Conservation (phyloP, 2,888 invertebrate species). For the Lithophane leautieri region DNA sequence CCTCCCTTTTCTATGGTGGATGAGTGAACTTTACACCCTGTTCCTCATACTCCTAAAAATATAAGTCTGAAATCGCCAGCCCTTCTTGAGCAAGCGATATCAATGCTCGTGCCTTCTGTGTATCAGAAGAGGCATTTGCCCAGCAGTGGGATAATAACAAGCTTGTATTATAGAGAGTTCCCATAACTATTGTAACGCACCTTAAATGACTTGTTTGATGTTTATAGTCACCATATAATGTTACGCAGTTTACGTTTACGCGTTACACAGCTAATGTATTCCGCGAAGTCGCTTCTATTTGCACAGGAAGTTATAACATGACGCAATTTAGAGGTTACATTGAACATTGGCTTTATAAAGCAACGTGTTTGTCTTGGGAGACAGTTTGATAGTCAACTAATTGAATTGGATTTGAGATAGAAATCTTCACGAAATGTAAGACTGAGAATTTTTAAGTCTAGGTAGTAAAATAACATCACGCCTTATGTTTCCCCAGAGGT, state of each 20-base stretch:
- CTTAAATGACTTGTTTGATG: constrained; percentile 21
- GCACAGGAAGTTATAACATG: constrained; percentile 45
- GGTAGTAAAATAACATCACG: too few relatives aligned
- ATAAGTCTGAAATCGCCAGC: not conserved
- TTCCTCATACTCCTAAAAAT: too few relatives aligned
- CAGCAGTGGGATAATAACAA: too few relatives aligned
- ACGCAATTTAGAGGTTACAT: constrained; percentile 55
- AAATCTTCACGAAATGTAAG: not conserved
- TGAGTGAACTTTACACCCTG: too few relatives aligned
- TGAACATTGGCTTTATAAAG: constrained; percentile 41
- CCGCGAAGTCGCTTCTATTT: constrained; percentile 38
- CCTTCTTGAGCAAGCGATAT: not conserved
- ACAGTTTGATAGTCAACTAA: constrained; percentile 34
- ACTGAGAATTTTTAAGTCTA: not conserved
- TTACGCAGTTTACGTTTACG: constrained; percentile 8
- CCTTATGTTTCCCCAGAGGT: too few relatives aligned
- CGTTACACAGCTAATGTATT: constrained; percentile 49
- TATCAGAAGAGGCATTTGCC: too few relatives aligned
- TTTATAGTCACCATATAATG: constrained; percentile 24
- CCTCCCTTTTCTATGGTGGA: too few relatives aligned
- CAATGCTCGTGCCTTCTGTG: not conserved
- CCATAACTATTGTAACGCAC: not conserved
- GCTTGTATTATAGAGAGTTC: not conserved
- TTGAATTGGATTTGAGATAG: constrained; percentile 20
- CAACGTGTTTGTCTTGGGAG: constrained; percentile 20